phyloP scores from a whole-genome alignment of 2,888 invertebrate species.

The Campopleginae sp. region DNA sequence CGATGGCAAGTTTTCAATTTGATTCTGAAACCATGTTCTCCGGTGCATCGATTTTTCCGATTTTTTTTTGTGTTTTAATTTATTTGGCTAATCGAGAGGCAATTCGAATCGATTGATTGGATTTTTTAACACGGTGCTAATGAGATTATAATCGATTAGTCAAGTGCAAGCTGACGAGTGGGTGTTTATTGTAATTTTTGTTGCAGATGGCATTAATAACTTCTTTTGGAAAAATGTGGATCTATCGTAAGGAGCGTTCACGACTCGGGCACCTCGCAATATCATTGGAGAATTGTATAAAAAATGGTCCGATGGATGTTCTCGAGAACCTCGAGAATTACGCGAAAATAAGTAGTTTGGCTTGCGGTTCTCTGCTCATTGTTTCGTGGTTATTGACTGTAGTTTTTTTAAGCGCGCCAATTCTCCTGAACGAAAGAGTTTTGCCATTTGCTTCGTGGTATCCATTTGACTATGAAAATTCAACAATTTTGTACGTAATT shows the following conservation, averaged over 20 bases:
- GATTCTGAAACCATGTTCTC: background rate
- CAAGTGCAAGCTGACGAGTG: background rate
- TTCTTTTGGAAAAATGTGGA: conserved; percentile 68
- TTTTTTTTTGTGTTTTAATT: background rate
- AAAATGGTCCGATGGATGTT: conserved; percentile 52
- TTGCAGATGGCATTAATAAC: conserved; percentile 67
- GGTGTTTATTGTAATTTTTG: background rate
- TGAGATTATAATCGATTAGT: background rate
- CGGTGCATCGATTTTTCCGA: background rate
- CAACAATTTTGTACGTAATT: conserved; percentile 58
- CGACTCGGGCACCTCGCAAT: conserved; percentile 44
- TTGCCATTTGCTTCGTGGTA: conserved; percentile 66
- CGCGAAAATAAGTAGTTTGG: conserved; percentile 49
- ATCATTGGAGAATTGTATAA: conserved; percentile 58
- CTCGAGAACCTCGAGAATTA: conserved; percentile 59
- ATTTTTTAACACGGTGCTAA: background rate
- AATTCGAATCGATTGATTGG: background rate
- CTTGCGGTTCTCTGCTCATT: conserved; percentile 60
- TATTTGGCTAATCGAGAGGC: background rate
- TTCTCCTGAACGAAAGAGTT: conserved; percentile 17
- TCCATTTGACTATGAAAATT: conserved; percentile 63
- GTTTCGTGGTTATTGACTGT: conserved; percentile 57
- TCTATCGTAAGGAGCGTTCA: conserved; percentile 59
- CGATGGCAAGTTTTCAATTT: conserved; percentile 60
- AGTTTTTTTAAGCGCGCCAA: conserved; percentile 60